Percentiles rank a stretch among this genome's conserved stretches.
These are phyloP conservation scores for Geotrupes spiniger DNA, from an alignment of 2,888 invertebrate species.

Conservation along the genomic window DNA sequence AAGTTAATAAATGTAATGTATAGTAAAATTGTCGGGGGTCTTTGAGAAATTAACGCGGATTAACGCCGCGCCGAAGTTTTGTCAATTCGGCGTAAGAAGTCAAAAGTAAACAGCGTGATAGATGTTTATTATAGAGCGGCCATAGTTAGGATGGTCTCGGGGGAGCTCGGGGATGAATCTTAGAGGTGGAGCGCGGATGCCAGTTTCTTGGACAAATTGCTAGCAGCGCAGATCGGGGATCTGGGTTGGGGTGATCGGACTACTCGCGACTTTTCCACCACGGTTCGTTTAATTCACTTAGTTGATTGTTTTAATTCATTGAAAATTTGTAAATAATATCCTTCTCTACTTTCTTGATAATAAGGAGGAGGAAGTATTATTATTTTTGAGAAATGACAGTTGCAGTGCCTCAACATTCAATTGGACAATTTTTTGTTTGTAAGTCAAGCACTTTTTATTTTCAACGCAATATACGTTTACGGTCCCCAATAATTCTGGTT, in stretches of 20 bases:
- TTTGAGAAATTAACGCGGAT: conserved; percentile 22
- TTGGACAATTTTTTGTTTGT: no score
- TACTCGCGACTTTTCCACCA: conserved; percentile 27
- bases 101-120: conserved; percentile 48
- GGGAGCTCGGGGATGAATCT: conserved; percentile 47
- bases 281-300: conserved; percentile 11
- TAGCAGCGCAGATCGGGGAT: conserved; percentile 43
- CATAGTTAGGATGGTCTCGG: conserved; percentile 48
- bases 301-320: no score
- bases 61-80: conserved; percentile 31
- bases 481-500: no score
- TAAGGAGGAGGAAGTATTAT: no score
- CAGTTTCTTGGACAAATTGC: conserved; percentile 49
- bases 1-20: background rate
- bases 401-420: no score
- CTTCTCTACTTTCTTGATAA: no score
- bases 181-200: conserved; percentile 45
- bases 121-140: conserved; percentile 50
- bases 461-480: no score
- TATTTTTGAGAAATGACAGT: no score
- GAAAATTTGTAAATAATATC: no score
- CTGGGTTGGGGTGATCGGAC: conserved; percentile 33
- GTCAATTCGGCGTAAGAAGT: conserved; percentile 40
- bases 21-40: background rate
- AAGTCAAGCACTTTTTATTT: no score